phyloP scores from a whole-genome alignment of 2,888 invertebrate genomes.

The Silvanus unidentatus region DNA sequence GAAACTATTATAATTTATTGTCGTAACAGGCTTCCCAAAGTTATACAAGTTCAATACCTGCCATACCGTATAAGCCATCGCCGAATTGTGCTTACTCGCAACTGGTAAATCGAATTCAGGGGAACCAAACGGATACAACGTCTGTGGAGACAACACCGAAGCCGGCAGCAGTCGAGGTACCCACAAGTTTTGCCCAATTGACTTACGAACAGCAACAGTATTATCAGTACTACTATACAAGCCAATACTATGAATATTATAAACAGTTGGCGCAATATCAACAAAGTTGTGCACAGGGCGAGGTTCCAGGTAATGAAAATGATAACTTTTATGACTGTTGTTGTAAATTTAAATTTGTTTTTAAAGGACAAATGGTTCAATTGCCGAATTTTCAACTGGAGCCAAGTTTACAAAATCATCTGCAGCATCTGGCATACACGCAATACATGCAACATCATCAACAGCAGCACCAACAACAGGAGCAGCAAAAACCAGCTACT shows the following conservation, averaged over 20 bases:
- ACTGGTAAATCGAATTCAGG: slow-evolving; percentile 80
- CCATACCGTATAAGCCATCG: slow-evolving; percentile 71
- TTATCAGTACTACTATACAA: slow-evolving; percentile 42
- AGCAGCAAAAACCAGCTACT: slow-evolving; percentile 12
- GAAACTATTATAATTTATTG: slow-evolving; percentile 23
- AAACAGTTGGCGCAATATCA: slow-evolving; percentile 38
- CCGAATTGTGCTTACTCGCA: slow-evolving; percentile 84
- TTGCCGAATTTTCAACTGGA: slow-evolving; percentile 30
- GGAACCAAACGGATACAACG: slow-evolving; percentile 38
- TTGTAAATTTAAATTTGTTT: not conserved
- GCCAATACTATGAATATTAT: slow-evolving; percentile 44
- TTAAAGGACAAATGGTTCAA: slow-evolving; percentile 16
- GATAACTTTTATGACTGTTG: not conserved
- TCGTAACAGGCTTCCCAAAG: slow-evolving; percentile 10
- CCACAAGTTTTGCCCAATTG: slow-evolving; percentile 37
- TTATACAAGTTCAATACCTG: slow-evolving; percentile 39
- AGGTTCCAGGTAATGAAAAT: slow-evolving; percentile 22
- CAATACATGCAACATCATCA: slow-evolving; percentile 38
- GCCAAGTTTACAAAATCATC: slow-evolving; percentile 30
- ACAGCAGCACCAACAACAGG: slow-evolving; percentile 15
- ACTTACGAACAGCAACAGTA: slow-evolving; percentile 42
- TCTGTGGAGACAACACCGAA: slow-evolving; percentile 15
- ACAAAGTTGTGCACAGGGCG: slow-evolving; percentile 20
- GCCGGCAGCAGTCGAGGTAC: slow-evolving; percentile 28
- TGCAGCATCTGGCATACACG: slow-evolving; percentile 37